Evolutionary conservation across 1,140 invertebrate species (phyloP).

Genomic region (Homarus americanus): DNA sequence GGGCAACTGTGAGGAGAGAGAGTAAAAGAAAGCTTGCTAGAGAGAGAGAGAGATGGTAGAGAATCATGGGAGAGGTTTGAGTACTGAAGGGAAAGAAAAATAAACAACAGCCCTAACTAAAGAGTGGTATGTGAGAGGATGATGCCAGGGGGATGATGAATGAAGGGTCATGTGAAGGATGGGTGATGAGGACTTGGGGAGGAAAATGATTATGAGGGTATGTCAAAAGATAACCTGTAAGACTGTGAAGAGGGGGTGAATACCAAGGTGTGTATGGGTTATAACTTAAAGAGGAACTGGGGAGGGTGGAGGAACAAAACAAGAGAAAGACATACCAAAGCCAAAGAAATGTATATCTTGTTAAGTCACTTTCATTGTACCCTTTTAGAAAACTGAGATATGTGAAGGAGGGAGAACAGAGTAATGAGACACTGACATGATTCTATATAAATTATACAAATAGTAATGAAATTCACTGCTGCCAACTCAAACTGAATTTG

Average conservation of each 20-base stretch:
- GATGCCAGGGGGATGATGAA: no score
- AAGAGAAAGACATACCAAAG: not conserved
- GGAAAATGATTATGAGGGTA: not conserved
- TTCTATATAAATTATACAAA: conserved; percentile 25
- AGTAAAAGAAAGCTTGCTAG: not conserved
- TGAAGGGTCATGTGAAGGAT: no score
- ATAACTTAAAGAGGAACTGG: no score
- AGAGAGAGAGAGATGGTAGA: not conserved
- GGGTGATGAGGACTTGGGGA: not conserved
- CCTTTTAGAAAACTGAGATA: conserved; percentile 18
- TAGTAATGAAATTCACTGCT: conserved; percentile 4
- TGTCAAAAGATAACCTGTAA: not conserved
- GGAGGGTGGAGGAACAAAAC: not conserved
- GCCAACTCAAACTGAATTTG: conserved; percentile 38
- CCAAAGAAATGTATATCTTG: conserved; percentile 22
- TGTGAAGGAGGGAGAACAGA: not conserved
- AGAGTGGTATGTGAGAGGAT: no score
- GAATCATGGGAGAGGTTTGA: not conserved
- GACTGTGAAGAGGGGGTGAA: no score
- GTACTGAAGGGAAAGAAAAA: no score
- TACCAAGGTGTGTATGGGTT: no score
- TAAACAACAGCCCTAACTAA: no score
- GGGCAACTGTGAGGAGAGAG: no score
- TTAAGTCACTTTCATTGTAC: conserved; percentile 44
- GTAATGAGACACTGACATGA: not conserved